Conservation (phyloP, 2,113 vertebrate genomes). For the Myotis brandtii region DNA sequence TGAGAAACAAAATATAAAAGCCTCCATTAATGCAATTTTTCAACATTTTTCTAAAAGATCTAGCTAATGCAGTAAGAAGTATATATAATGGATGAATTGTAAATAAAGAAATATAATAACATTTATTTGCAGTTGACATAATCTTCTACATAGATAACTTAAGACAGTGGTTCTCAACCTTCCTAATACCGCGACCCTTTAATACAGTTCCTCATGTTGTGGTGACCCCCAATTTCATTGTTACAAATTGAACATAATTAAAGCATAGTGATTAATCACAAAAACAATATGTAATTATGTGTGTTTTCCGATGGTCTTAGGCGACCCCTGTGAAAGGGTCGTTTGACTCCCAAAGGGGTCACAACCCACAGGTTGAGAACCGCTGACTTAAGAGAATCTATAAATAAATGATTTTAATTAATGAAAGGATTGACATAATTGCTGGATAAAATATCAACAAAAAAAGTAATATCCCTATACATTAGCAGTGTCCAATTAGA, state of each 20-base stretch:
- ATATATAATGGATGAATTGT: neutral
- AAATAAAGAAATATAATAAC: constrained; percentile 35
- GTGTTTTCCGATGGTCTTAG: too few species aligned
- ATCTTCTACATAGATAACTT: constrained; percentile 26
- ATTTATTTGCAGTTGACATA: neutral
- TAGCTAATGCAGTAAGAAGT: neutral
- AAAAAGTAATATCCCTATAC: neutral
- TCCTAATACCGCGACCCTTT: too few species aligned
- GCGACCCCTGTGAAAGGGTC: too few species aligned
- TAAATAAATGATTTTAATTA: constrained; percentile 42
- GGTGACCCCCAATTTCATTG: too few species aligned
- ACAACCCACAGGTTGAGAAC: too few species aligned
- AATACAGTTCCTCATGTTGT: too few species aligned
- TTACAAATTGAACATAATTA: too few species aligned
- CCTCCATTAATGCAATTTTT: neutral
- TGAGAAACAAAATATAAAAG: constrained; percentile 26
- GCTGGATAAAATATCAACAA: neutral
- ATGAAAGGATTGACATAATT: neutral
- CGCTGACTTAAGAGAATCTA: constrained; percentile 8
- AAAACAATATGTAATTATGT: too few species aligned
- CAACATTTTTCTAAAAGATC: neutral
- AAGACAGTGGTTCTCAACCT: neutral
- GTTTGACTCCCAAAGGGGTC: too few species aligned
- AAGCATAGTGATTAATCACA: too few species aligned
- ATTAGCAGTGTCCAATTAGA: neutral